phyloP scores from a whole-genome alignment of 2,888 invertebrate genomes.

The Silvanus unidentatus region DNA sequence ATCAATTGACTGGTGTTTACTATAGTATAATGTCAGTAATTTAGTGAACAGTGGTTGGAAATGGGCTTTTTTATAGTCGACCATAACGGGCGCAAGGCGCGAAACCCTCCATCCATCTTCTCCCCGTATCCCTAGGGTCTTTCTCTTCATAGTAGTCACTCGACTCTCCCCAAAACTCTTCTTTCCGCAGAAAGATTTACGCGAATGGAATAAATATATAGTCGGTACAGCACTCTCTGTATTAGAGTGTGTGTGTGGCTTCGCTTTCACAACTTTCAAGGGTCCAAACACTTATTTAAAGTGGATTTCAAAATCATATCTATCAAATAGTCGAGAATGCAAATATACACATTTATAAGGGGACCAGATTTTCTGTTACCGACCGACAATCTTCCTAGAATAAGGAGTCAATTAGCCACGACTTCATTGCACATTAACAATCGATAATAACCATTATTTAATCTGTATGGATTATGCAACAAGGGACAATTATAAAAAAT shows the following conservation, averaged over 20 bases:
- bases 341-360: constrained; percentile 7
- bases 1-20: constrained; percentile 46
- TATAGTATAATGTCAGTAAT: constrained; percentile 35
- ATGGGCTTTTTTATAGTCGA: constrained; percentile 31
- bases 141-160: constrained; percentile 13
- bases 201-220: constrained; percentile 34
- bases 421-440: no score
- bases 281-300: constrained; percentile 40
- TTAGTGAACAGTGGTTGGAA: constrained; percentile 32
- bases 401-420: no score
- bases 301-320: constrained; percentile 44
- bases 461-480: no score
- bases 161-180: constrained; percentile 20
- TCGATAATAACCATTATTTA: no score
- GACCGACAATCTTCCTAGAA: no score
- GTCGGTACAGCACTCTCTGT: constrained; percentile 6
- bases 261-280: constrained; percentile 20
- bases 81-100: constrained; percentile 31
- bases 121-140: constrained; percentile 26
- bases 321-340: constrained; percentile 32
- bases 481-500: no score
- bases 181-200: constrained; percentile 40
- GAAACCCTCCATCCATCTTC: constrained; percentile 36
- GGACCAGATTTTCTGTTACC: not conserved
- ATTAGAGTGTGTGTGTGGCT: constrained; percentile 21